A percentile compares a stretch with the other conserved stretches of the same genome.
Conservation (phyloP, 2,113 vertebrate genomes). For the Ctenodactylus gundi region DNA sequence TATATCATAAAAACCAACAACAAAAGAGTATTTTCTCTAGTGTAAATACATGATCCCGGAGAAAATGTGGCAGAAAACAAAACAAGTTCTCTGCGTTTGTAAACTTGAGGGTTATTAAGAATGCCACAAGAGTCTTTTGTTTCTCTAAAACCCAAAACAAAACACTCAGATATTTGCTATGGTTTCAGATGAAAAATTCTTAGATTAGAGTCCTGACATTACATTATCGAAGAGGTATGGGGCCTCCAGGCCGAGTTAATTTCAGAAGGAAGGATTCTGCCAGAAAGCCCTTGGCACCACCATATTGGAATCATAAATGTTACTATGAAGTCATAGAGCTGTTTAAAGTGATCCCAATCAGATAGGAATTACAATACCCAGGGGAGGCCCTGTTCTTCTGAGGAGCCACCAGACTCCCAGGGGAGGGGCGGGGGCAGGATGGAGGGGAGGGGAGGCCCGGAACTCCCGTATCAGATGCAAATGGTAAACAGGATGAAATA, state of each 20-base stretch:
- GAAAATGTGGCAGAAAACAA: slow-evolving; percentile 18
- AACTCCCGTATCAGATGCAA: not conserved
- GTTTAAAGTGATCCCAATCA: not conserved
- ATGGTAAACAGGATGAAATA: not conserved
- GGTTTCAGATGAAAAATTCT: not conserved
- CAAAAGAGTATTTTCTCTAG: not conserved
- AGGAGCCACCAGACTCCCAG: not conserved
- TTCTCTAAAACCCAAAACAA: slow-evolving; percentile 37
- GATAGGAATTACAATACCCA: not conserved
- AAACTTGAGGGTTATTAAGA: slow-evolving; percentile 29
- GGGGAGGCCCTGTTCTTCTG: not conserved
- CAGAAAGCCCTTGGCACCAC: slow-evolving; percentile 17
- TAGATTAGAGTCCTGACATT: not conserved
- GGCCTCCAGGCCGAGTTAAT: slow-evolving; percentile 42
- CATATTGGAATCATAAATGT: not conserved
- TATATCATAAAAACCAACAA: not conserved
- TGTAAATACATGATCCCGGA: not conserved
- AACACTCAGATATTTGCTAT: slow-evolving; percentile 31
- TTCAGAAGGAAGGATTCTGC: slow-evolving; percentile 17
- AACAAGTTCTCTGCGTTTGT: not conserved
- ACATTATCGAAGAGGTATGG: slow-evolving; percentile 57
- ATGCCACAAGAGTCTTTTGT: slow-evolving; percentile 27
- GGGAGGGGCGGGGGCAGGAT: not conserved
- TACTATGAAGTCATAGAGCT: slow-evolving; percentile 12
- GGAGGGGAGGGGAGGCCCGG: not conserved